Evolutionary conservation across 92 coral and sea anemone genomes (phyloP), one percentile per base, ranked within the genome.

Genomic region (Desmophyllum pertusum): DNA sequence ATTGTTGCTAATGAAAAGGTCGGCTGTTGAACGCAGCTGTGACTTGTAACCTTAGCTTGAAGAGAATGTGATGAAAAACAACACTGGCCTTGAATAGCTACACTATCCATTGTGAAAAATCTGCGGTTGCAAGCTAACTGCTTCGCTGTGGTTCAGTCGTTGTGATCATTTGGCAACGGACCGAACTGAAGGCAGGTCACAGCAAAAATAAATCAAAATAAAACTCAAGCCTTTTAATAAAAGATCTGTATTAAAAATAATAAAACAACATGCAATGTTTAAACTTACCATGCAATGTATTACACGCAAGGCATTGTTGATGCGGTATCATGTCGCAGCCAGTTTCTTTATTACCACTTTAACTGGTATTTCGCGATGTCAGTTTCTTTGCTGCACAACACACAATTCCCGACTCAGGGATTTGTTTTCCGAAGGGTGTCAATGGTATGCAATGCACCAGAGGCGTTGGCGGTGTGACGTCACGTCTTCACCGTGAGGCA

Each of bases 401-500:
- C 33, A 59, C 65, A 25, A 57, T 57, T 57, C 31, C 5, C 31
- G 1, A 53, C 61, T 55, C n/a, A n/a, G n/a, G n/a, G 30, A 2
- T n/a, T 55, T 9, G 8, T 7, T 74, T n/a, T 18, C 33, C 21
- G 8, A 31, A 40, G 35, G 76, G 43, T 74, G 3, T 35, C 25
- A 29, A 27, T 27, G 77, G 77, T 2, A 72, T 72, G 55, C 38
- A 72, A 25, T 11, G 55, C 11, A 29, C 50, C 38, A 27, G 13
- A 59, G 65, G 65, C 65, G 65, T 59, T 59, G 65, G 65, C 17
- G 63, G 63, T 59, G 65, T 59, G 65, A 59, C 65, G 3, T 59
- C 65, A 59, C 65, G n/a, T 25, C 63, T 23, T 57, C 21, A 57
- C 65, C n/a, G 31, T 27, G 50, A 33, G 80, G 39, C 48, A 52